phyloP scores from a whole-genome alignment of 2,888 invertebrate genomes.

The Apamea crenata region DNA sequence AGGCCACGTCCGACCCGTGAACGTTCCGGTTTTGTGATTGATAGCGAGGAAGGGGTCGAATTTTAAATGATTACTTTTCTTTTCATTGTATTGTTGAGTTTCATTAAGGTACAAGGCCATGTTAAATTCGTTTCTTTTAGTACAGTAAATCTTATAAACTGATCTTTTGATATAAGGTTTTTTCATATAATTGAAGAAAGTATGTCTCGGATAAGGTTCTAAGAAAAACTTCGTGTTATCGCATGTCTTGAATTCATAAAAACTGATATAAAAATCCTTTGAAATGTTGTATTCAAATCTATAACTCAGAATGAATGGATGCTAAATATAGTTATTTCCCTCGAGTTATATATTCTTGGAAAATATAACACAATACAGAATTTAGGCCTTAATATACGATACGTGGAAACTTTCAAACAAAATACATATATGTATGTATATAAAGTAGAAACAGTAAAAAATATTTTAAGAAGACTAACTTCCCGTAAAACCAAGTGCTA shows the following conservation, averaged over 20 bases:
- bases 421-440: neutral
- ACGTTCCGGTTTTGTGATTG: conserved; percentile 44
- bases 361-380: neutral
- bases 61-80: neutral
- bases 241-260: conserved; percentile 1
- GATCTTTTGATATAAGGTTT: neutral
- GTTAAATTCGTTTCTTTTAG: neutral
- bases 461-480: neutral
- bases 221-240: neutral
- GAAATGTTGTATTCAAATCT: neutral
- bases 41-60: conserved; percentile 27
- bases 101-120: neutral
- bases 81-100: neutral
- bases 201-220: neutral
- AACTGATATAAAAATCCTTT: neutral
- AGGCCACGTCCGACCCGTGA: conserved; percentile 28
- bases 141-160: neutral
- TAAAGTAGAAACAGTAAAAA: neutral
- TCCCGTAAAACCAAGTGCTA: conserved; percentile 22
- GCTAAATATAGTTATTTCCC: neutral
- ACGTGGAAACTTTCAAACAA: neutral
- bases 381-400: neutral
- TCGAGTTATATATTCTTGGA: neutral
- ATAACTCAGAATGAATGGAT: neutral
- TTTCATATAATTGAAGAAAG: neutral